These are phyloP conservation scores for Chlorops oryzae DNA, from an alignment of 1,140 invertebrate species.

Conservation along the genomic window DNA sequence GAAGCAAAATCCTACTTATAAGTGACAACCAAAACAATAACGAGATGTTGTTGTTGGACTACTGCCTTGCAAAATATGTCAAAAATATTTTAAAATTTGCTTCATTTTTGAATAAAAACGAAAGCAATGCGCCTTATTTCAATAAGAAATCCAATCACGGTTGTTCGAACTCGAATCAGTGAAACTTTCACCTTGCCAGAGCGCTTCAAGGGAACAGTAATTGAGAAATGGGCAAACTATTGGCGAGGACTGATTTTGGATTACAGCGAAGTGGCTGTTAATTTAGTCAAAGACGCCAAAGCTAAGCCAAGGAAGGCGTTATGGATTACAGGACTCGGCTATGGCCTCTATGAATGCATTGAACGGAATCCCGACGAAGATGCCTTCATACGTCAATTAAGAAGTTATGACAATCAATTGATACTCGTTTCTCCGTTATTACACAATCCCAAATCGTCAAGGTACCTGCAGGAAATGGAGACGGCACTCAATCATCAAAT, in stretches of 20 bases:
- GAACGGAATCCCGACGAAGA: slow-evolving; percentile 30
- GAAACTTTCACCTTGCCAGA: slow-evolving; percentile 44
- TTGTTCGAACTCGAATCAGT: slow-evolving; percentile 19
- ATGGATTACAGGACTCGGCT: slow-evolving; percentile 29
- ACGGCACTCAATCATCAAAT: slow-evolving; percentile 60
- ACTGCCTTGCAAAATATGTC: too few species aligned
- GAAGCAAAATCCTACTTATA: too few species aligned
- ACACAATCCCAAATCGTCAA: slow-evolving; percentile 60
- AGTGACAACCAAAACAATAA: too few species aligned
- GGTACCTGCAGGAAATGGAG: slow-evolving; percentile 60
- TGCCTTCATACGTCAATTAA: slow-evolving; percentile 24
- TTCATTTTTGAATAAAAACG: too few species aligned
- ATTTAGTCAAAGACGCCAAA: slow-evolving; percentile 54
- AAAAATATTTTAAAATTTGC: too few species aligned
- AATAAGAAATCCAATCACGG: background rate
- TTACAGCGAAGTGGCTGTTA: slow-evolving; percentile 56
- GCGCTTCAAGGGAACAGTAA: slow-evolving; percentile 56
- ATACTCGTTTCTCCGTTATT: slow-evolving; percentile 59
- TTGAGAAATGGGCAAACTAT: slow-evolving; percentile 59
- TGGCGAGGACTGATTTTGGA: slow-evolving; percentile 58
- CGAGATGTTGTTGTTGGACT: too few species aligned
- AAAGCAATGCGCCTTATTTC: slow-evolving; percentile 10
- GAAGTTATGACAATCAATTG: slow-evolving; percentile 53
- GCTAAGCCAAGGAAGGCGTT: slow-evolving; percentile 54
- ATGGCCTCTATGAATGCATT: slow-evolving; percentile 21